Evolutionary conservation across 2,888 invertebrate genomes (phyloP), one percentile per base, ranked within the genome.

Genomic region (Mythimna lalbum): DNA sequence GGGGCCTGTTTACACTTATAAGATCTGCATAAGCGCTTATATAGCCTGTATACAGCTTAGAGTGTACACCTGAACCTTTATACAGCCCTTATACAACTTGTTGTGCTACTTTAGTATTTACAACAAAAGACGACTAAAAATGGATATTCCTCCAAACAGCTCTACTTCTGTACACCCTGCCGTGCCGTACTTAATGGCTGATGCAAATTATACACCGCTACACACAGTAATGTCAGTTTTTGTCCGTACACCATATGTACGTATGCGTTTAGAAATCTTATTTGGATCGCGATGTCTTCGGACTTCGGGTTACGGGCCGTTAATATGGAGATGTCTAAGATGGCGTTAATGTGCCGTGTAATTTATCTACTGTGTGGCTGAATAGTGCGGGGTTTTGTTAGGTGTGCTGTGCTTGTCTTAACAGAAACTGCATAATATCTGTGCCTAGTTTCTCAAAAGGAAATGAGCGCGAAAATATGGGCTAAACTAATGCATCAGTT

Each of bases 151-250:
- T 7, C 27, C 19, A 19, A 67, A 63, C 17, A 17, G 6, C 12
- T 1, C 7, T 1, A 68, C 0, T 36, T 49, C 23, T 80, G 52
- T 9, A 33, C 73, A 80, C 73, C 62, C 62, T 39, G 10, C 2
- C n/a, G 39, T 70, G 60, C 66, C 66, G 64, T 76, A 78, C 63
- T 70, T 75, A 80, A 82, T 82, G 69, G 60, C 62, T 61, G 78
- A 85, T 84, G 81, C 81, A 84, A 85, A 84, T 83, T 76, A 83
- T 63, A 84, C 80, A 74, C 69, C 73, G 71, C 73, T 75, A 72
- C 60, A 73, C 65, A 52, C 53, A 43, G 76, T 85, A 78, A 85
- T 81, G 73, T 76, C 52, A 71, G 74, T 84, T 84, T 84, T 85
- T 85, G 74, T 83, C 43, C 39, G 50, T 59, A 49, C 49, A 23